Base-by-base conservation (phyloP, 2,888 invertebrate genomes). In the Mythimna albipuncta region DNA sequence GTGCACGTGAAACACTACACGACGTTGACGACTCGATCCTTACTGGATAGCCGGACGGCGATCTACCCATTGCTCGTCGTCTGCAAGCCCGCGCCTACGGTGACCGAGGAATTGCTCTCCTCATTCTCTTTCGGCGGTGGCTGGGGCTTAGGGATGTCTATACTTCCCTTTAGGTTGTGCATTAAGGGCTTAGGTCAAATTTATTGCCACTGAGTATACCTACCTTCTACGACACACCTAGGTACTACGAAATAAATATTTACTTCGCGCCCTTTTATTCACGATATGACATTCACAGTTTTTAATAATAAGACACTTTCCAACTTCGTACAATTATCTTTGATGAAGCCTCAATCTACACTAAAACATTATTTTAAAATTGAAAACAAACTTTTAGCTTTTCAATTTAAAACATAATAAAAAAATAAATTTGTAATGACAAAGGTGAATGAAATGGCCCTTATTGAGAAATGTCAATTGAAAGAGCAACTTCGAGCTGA, bases 381-480 rank as follows among this genome's bases (percentile, higher is more conserved):
- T 59, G 10, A 35, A 54, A 66, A 61, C 0, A 64, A 69, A 82
- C 41, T 82, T 82, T 61, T 13, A 7, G 19, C 16, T 47, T 75
- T 72, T 58, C 41, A 52, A 69, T 78, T 80, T 63, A 44, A 21
- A 72, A 73, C 50, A 69, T 35, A 65, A n/a, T 71, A 47, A 59
- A 72, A 38, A 80, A 78, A 79, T 78, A 82, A 81, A 78, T 79
- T 72, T 68, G 19, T 78, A 67, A 75, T 67, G 62, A 64, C 66
- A 69, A 85, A 80, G 75, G 75, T 78, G 47, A 84, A 85, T 83
- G 73, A 79, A 87, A 87, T 78, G 82, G 79, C 72, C 44, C 79
- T 79, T 81, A 81, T 84, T 83, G 81, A 79, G 84, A 84, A 84
- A 86, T 84, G 81, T 82, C 82, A 81, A 81, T 88, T 82, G 84